phyloP scores from a whole-genome alignment of 2,888 invertebrate species.

The Baronia brevicornis region DNA sequence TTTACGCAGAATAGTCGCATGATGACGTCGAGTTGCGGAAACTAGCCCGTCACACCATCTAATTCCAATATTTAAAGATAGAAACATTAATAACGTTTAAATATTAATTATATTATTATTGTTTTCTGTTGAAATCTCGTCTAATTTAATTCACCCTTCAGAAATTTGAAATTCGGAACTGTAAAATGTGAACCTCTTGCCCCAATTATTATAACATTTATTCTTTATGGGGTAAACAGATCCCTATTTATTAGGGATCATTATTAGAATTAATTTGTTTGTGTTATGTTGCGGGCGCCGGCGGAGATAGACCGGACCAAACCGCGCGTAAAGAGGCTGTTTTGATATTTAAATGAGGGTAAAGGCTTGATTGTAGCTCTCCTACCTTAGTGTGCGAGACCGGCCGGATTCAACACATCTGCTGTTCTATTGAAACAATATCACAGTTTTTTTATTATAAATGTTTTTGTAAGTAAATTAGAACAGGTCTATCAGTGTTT shows the following conservation, averaged over 20 bases:
- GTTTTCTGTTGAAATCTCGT: slow-evolving; percentile 41
- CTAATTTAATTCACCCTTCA: slow-evolving; percentile 66
- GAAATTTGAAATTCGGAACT: slow-evolving; percentile 58
- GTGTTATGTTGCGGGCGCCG: slow-evolving; percentile 60
- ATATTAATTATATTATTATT: slow-evolving; percentile 26
- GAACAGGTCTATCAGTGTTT: too few relatives aligned
- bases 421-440: too few relatives aligned
- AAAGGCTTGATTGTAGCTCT: slow-evolving; percentile 56
- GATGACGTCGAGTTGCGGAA: too few relatives aligned
- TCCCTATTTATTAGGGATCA: slow-evolving; percentile 72
- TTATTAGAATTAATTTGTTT: slow-evolving; percentile 75
- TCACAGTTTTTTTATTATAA: too few relatives aligned
- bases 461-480: too few relatives aligned
- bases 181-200: slow-evolving; percentile 63
- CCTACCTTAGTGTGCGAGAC: slow-evolving; percentile 34
- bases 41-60: too few relatives aligned
- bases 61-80: background rate
- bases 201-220: slow-evolving; percentile 72
- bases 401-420: slow-evolving; percentile 25
- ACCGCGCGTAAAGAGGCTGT: slow-evolving; percentile 58
- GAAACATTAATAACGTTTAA: slow-evolving; percentile 9
- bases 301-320: slow-evolving; percentile 39
- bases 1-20: too few relatives aligned
- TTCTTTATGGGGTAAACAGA: slow-evolving; percentile 72
- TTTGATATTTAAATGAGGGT: slow-evolving; percentile 74